Evolutionary conservation across 92 coral and sea anemone species (phyloP), one percentile per base, ranked within the genome.

Genomic region (Muricea muricata): DNA sequence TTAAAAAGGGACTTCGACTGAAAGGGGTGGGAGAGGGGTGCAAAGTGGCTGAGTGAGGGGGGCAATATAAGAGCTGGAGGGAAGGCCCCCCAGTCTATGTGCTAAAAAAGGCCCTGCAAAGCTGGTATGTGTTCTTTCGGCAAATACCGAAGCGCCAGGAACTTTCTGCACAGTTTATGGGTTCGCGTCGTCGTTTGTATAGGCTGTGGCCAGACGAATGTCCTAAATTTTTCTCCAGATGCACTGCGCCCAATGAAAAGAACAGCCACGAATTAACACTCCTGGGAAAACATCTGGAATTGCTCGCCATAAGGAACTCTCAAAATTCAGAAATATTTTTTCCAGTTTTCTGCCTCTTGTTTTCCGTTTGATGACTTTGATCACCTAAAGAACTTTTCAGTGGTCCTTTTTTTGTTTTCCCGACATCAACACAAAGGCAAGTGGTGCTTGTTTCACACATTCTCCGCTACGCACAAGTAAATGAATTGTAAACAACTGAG

Each of bases 41-140:
- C 71, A 63, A 63, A 63, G 25, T 63, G 25, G 71, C 25, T 63
- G 25, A 63, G 32, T 63, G 71, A n/a, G 71, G 39, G 71, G 39
- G 71, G 8, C 71, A 63, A 25, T 33, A 63, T 63, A 12, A 13
- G 28, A 33, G 71, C 21, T 25, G 32, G 39, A 33, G 71, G 39
- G 17, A 18, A 3, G 29, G 32, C 71, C 71, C 71, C 71, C 71
- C 71, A 63, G 71, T 63, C 32, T 31, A 63, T 63, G 15, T 63
- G 71, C 25, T 63, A 63, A 63, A 63, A 63, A 63, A 31, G 4
- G 71, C 71, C 71, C 32, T 63, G 71, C 65, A 55, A 18, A 18
- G 65, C 28, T 55, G 65, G 65, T 18, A 55, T 55, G 65, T n/a
- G n/a, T n/a, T n/a, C n/a, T n/a, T n/a, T n/a, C n/a, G n/a, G 67